phyloP scores from a whole-genome alignment of 2,888 invertebrate species.

The Agrotis ipsilon region DNA sequence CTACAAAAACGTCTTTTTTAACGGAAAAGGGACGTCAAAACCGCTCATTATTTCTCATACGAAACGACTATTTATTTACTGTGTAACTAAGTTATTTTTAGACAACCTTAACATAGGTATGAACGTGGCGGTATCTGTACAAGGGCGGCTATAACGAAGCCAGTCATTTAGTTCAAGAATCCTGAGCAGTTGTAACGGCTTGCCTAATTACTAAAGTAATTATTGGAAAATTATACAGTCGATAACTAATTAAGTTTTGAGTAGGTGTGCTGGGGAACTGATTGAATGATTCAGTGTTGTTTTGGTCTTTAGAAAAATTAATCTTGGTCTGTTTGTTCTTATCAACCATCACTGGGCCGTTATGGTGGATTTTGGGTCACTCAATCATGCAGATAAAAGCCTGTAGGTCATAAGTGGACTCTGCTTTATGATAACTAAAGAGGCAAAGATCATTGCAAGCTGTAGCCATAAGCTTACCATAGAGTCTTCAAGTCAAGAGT shows the following conservation, averaged over 20 bases:
- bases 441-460: no score
- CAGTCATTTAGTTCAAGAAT: conserved; percentile 60
- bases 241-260: conserved; percentile 23
- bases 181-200: conserved; percentile 15
- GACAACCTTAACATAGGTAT: conserved; percentile 33
- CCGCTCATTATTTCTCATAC: background rate
- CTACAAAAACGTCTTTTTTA: background rate
- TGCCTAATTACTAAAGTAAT: conserved; percentile 35
- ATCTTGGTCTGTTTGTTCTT: no score
- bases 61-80: conserved; percentile 6
- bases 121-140: conserved; percentile 13
- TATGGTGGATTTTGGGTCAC: no score
- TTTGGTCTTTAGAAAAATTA: background rate
- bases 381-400: no score
- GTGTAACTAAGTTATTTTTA: conserved; percentile 19
- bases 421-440: no score
- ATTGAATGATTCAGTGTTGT: background rate
- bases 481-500: no score
- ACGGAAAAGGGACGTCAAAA: background rate
- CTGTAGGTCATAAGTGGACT: no score
- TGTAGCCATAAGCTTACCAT: no score
- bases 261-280: background rate
- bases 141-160: conserved; percentile 51
- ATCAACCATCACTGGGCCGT: no score
- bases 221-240: conserved; percentile 30